Percentiles rank a stretch among this genome's conserved stretches.
Conservation (phyloP, 2,888 invertebrate species). For the Apeira syringaria region DNA sequence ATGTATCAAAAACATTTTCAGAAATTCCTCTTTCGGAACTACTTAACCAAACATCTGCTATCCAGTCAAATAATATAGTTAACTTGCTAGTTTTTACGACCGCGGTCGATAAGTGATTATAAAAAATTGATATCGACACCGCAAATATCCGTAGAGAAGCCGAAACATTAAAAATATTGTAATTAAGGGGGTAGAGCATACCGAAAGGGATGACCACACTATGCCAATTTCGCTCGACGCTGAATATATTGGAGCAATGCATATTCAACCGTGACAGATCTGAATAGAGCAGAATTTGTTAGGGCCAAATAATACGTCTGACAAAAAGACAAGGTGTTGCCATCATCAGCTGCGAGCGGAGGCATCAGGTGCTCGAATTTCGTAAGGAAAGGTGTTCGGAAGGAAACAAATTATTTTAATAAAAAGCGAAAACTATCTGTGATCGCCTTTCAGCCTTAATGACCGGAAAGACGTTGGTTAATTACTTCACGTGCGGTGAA, state of each 20-base stretch:
- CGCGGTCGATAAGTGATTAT: slow-evolving; percentile 15
- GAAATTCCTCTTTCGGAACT: too few species aligned
- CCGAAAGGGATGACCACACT: slow-evolving; percentile 3
- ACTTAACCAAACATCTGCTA: slow-evolving; percentile 14
- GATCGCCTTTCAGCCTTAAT: slow-evolving; percentile 20
- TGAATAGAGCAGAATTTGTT: not conserved
- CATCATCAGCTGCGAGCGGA: slow-evolving; percentile 33
- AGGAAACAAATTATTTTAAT: slow-evolving; percentile 32
- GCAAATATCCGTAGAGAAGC: slow-evolving; percentile 23
- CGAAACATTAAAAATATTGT: slow-evolving; percentile 20
- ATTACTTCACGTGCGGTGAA: slow-evolving; percentile 8
- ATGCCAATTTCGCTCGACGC: not conserved
- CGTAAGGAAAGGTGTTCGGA: slow-evolving; percentile 37
- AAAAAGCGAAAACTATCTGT: slow-evolving; percentile 23
- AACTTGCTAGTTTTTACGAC: slow-evolving; percentile 14
- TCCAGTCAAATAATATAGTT: slow-evolving; percentile 12
- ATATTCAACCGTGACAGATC: not conserved
- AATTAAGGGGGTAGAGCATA: slow-evolving; percentile 14
- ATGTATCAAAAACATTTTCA: too few species aligned
- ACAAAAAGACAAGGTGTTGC: slow-evolving; percentile 38
- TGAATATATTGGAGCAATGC: too few species aligned
- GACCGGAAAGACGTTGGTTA: slow-evolving; percentile 19
- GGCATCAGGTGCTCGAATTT: slow-evolving; percentile 38
- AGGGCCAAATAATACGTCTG: slow-evolving; percentile 4
- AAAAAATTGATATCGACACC: slow-evolving; percentile 22